Base-by-base conservation (phyloP, 2,113 vertebrate genomes). In the Prunella himalayana region DNA sequence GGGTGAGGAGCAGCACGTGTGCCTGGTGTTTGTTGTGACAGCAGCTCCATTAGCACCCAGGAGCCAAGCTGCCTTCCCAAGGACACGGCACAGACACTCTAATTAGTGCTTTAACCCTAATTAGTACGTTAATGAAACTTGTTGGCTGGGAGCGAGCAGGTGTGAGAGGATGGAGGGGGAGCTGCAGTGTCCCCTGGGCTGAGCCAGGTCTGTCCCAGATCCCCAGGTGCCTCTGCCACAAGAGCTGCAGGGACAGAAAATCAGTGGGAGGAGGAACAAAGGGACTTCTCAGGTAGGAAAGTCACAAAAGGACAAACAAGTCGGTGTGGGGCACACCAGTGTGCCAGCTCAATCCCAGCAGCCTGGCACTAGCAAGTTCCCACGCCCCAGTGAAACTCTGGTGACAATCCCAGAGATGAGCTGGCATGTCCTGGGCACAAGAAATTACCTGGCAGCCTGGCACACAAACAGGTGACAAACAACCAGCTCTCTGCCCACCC, bases 51-150 rank as follows among this genome's bases (percentile, higher is more conserved):
- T 81, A 84, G 76, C 86, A 86, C 56, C 7, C 1, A 72, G 86
- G 37, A 88, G 72, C 31, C 65, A 85, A 91, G 73, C 51, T 7
- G 8, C 83, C 93, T 94, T 78, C 95, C 89, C 54, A 31, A 87
- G 84, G 93, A 88, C 39, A 1, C 24, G 45, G 63, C 15, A 14
- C 47, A 91, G 89, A 72, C 73, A 6, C 54, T 44, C 92, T 93
- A 86, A 96, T 96, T 90, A 94, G 60, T 59, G 28, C 12, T 1
- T 83, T 78, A 86, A 95, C 59, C 60, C 92, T 85, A 86, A 96
- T 95, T 88, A 93, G 71, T 70, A 4, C 9, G 0, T 41, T 88
- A 88, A 96, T 83, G 47, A 75, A 75, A 65, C 27, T 59, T 2
- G 0, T 1, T 37, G 63, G 53, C 72, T 2, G 18, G 65, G 41